phyloP scores from a whole-genome alignment of 2,888 invertebrate genomes.

The Eumerus sabulonum region DNA sequence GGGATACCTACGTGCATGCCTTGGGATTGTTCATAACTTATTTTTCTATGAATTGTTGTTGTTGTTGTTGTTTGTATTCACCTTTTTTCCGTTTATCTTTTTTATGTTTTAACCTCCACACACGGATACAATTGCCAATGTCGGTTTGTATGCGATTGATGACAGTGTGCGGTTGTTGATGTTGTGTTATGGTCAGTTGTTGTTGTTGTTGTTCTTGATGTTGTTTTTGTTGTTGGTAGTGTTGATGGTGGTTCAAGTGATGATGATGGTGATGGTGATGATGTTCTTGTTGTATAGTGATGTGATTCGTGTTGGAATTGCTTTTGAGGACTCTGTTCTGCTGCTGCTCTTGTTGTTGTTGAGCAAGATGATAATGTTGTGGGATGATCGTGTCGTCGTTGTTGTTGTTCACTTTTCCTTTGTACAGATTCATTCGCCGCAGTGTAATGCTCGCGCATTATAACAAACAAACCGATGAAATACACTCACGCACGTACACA shows the following conservation, averaged over 20 bases:
- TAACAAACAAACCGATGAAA: constrained; percentile 39
- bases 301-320: constrained; percentile 56
- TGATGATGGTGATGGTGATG: constrained; percentile 15
- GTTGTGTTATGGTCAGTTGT: constrained; percentile 35
- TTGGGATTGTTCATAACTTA: no score
- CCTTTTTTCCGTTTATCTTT: constrained; percentile 69
- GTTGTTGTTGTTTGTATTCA: constrained; percentile 50
- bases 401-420: constrained; percentile 53
- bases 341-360: constrained; percentile 33
- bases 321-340: constrained; percentile 38
- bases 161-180: constrained; percentile 60
- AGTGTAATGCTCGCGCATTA: constrained; percentile 66
- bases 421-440: constrained; percentile 68
- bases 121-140: constrained; percentile 68
- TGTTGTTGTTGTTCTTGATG: constrained; percentile 10
- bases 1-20: no score
- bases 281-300: constrained; percentile 46
- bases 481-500: constrained; percentile 38
- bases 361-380: constrained; percentile 32
- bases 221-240: constrained; percentile 30
- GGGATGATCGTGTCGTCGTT: constrained; percentile 25
- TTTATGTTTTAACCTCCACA: constrained; percentile 68
- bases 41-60: constrained; percentile 2
- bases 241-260: background rate
- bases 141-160: constrained; percentile 67